phyloP scores from a whole-genome alignment of 1,140 invertebrate species.

The Meloidogyne exigua region DNA sequence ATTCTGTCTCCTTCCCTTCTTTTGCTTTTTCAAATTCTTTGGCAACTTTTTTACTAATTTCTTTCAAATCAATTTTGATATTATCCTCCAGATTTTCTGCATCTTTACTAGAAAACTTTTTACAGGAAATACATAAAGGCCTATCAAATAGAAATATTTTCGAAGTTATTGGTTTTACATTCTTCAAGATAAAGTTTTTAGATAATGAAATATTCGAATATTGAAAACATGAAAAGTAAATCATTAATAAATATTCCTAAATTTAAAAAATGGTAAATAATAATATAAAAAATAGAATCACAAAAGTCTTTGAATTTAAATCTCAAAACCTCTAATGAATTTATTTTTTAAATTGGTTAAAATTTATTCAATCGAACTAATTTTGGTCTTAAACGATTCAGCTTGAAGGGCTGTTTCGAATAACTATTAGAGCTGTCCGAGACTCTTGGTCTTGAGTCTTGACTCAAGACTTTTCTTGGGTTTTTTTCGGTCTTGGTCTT shows the following conservation, averaged over 20 bases:
- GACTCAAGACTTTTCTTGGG: too few relatives aligned
- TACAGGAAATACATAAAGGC: not conserved
- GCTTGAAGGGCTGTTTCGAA: too few relatives aligned
- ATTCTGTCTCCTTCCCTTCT: conserved; percentile 32
- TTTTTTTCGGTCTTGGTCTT: too few relatives aligned
- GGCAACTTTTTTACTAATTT: conserved; percentile 42
- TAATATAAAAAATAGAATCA: too few relatives aligned
- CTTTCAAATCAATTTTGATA: conserved; percentile 42
- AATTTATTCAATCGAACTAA: too few relatives aligned
- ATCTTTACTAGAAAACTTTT: not conserved
- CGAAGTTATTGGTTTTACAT: not conserved
- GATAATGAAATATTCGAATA: not conserved
- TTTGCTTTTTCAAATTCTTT: conserved; percentile 34
- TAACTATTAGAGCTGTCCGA: too few relatives aligned
- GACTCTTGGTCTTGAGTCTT: too few relatives aligned
- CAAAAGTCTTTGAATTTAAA: too few relatives aligned
- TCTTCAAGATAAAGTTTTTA: not conserved
- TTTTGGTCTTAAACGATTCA: too few relatives aligned
- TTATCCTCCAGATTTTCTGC: conserved; percentile 14
- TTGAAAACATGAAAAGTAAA: not conserved
- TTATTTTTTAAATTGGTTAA: too few relatives aligned
- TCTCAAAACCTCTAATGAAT: too few relatives aligned
- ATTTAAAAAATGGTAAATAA: too few relatives aligned
- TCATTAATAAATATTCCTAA: not conserved
- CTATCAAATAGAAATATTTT: not conserved